A percentile compares a stretch with the other conserved stretches of the same genome.
phyloP scores from a whole-genome alignment of 2,888 invertebrate genomes.

The Molanna angustata region DNA sequence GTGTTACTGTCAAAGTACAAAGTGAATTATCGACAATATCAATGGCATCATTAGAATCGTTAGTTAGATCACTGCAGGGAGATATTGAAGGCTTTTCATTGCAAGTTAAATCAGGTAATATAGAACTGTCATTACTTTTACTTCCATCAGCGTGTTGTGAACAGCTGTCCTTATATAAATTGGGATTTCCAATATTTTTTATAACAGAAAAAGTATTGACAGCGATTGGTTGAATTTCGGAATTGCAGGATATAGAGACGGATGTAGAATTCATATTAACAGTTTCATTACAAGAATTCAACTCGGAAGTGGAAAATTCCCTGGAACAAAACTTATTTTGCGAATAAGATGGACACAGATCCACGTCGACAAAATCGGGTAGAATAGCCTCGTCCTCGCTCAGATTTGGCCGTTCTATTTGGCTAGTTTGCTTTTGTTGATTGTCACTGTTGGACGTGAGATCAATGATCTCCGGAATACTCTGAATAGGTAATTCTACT shows the following conservation, averaged over 20 bases:
- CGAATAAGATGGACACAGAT: slow-evolving; percentile 22
- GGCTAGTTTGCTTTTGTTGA: slow-evolving; percentile 39
- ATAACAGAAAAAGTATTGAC: slow-evolving; percentile 49
- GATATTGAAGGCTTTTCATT: slow-evolving; percentile 55
- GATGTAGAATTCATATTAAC: background rate
- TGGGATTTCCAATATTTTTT: slow-evolving; percentile 48
- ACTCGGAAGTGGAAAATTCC: slow-evolving; percentile 37
- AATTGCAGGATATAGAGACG: background rate
- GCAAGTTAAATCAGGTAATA: slow-evolving; percentile 52
- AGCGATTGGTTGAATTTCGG: slow-evolving; percentile 12
- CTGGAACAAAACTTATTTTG: slow-evolving; percentile 36
- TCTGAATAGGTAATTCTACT: slow-evolving; percentile 54
- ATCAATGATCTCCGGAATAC: slow-evolving; percentile 48
- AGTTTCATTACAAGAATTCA: background rate
- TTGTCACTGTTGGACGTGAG: slow-evolving; percentile 39
- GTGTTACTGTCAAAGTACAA: slow-evolving; percentile 9
- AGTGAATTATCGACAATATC: slow-evolving; percentile 17
- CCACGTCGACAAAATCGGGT: slow-evolving; percentile 47
- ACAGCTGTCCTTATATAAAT: slow-evolving; percentile 26
- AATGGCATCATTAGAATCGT: slow-evolving; percentile 34
- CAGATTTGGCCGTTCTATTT: slow-evolving; percentile 35
- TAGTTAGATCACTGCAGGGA: slow-evolving; percentile 52
- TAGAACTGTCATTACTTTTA: slow-evolving; percentile 29
- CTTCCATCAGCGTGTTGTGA: slow-evolving; percentile 7
- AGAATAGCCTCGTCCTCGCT: slow-evolving; percentile 45